phyloP scores from a whole-genome alignment of 2,797 vertebrate species.

The Chelon labrosus region DNA sequence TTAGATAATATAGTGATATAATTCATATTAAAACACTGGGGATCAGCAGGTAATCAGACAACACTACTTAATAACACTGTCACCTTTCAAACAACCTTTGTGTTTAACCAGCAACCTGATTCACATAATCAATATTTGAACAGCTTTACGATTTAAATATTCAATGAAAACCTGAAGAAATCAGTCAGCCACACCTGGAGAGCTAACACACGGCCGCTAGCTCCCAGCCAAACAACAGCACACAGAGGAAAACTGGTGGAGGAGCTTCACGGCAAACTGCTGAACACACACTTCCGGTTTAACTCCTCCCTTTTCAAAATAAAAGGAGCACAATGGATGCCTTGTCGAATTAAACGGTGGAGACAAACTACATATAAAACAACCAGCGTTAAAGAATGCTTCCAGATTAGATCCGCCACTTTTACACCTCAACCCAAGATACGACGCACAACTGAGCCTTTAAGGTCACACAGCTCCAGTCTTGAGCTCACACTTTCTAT shows the following conservation, averaged over 20 bases:
- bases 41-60: constrained; percentile 11
- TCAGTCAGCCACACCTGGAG: constrained; percentile 42
- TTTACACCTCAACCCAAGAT: neutral
- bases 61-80: neutral
- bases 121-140: too few species aligned
- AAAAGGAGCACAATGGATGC: constrained; percentile 30
- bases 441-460: constrained; percentile 6
- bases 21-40: neutral
- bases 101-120: neutral
- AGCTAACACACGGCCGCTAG: constrained; percentile 46
- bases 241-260: constrained; percentile 32
- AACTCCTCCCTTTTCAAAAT: constrained; percentile 46
- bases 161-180: neutral
- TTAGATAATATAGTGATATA: neutral
- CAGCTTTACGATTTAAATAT: neutral
- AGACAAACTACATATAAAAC: neutral
- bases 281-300: constrained; percentile 22
- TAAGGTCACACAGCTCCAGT: constrained; percentile 47
- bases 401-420: neutral
- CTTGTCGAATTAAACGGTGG: neutral
- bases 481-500: constrained; percentile 5
- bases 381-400: neutral
- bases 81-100: constrained; percentile 4
- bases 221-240: constrained; percentile 52
- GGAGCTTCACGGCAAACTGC: neutral